phyloP scores from a whole-genome alignment of 2,888 invertebrate species.

The Tyria jacobaeae region DNA sequence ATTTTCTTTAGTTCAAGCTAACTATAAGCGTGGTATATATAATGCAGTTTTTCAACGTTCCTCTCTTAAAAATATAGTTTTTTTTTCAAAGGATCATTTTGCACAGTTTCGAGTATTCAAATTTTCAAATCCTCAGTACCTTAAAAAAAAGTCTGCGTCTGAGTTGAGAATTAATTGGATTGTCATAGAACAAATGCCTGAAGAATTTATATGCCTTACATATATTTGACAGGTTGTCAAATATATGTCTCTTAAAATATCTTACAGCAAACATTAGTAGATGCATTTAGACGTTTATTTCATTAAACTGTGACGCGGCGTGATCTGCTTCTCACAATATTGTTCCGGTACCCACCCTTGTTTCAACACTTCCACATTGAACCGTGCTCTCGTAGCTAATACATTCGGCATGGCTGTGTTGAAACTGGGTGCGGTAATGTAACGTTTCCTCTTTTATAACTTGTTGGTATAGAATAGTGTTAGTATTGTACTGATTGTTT shows the following conservation, averaged over 20 bases:
- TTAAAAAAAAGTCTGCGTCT: too few relatives aligned
- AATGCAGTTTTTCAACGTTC: constrained; percentile 16
- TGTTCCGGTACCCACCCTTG: constrained; percentile 54
- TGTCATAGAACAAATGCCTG: too few relatives aligned
- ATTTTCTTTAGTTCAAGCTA: constrained; percentile 16
- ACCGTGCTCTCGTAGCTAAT: constrained; percentile 33
- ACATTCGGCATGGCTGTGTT: constrained; percentile 43
- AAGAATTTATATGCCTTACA: too few relatives aligned
- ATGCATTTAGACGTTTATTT: not conserved
- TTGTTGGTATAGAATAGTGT: constrained; percentile 9
- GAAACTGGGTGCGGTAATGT: constrained; percentile 52
- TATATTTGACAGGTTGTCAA: too few relatives aligned
- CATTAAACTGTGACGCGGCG: constrained; percentile 15
- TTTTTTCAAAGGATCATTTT: not conserved
- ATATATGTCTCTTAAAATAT: too few relatives aligned
- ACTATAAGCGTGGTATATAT: constrained; percentile 27
- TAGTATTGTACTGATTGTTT: constrained; percentile 9
- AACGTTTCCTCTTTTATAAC: constrained; percentile 27
- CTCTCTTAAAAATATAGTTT: constrained; percentile 5
- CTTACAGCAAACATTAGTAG: too few relatives aligned
- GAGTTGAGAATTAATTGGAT: too few relatives aligned
- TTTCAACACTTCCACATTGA: constrained; percentile 55
- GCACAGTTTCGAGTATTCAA: too few relatives aligned
- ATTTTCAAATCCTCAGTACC: too few relatives aligned
- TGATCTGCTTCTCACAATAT: constrained; percentile 51